Conservation (phyloP, 2,113 vertebrate genomes). For the Manacus vitellinus region DNA sequence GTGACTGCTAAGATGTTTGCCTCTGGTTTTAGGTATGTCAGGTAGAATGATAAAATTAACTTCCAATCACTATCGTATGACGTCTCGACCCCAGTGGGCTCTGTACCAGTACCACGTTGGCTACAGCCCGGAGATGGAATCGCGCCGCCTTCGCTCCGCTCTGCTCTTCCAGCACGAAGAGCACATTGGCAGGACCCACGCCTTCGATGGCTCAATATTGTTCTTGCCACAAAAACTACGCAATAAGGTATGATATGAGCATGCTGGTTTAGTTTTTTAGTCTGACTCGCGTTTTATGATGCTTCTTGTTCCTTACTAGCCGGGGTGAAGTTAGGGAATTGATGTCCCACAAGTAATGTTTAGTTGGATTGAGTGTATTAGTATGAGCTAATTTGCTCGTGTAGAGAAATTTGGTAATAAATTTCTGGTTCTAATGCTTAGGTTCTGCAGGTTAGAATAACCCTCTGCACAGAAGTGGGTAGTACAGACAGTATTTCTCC, state of each 20-base stretch:
- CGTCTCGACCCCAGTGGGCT: constrained; percentile 89
- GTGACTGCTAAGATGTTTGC: background rate
- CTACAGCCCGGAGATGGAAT: constrained; percentile 89
- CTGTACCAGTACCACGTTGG: constrained; percentile 92
- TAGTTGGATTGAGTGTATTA: background rate
- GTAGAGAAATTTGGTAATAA: background rate
- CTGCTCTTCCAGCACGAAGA: constrained; percentile 89
- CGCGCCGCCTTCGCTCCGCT: constrained; percentile 82
- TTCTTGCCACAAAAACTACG: constrained; percentile 84
- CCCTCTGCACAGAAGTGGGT: background rate
- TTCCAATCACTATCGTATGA: constrained; percentile 86
- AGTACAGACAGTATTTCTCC: background rate
- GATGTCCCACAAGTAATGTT: background rate
- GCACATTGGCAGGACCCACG: constrained; percentile 80
- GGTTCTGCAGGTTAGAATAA: background rate
- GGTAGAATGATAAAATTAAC: constrained; percentile 78
- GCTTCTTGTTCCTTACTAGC: background rate
- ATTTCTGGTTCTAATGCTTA: background rate
- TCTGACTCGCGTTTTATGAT: background rate
- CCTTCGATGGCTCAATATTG: constrained; percentile 88
- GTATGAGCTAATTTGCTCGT: background rate
- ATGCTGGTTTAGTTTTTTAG: fast-evolving
- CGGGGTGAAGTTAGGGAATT: background rate
- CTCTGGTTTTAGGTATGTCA: constrained; percentile 74
- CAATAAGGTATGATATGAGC: constrained; percentile 66